Conservation (phyloP, 2,888 invertebrate genomes). For the Dyspetes luteomarginatus region DNA sequence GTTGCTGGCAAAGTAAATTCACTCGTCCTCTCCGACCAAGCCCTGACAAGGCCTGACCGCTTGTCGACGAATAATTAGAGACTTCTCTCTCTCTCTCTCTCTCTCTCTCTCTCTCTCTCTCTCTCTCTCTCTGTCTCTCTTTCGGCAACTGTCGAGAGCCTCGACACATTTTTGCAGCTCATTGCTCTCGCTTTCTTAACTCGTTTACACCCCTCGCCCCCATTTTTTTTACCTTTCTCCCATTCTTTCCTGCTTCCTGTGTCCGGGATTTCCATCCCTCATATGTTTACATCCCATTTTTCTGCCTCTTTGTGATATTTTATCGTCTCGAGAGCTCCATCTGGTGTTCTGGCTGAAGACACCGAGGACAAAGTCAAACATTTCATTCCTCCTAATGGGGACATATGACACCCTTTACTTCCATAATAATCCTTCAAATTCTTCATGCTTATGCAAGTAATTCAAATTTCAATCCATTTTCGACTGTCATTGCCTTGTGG, state of each 20-base stretch:
- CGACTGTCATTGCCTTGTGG: too few species aligned
- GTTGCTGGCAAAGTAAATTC: constrained; percentile 19
- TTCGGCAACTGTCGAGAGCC: neutral
- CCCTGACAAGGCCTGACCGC: constrained; percentile 20
- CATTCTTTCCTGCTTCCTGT: neutral
- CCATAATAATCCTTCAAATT: neutral
- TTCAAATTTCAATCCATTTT: too few species aligned
- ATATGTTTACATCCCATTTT: neutral
- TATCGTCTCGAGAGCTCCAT: neutral
- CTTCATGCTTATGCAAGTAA: too few species aligned
- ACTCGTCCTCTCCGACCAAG: constrained; percentile 1
- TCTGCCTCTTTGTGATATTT: neutral
- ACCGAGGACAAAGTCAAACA: neutral
- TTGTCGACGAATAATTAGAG: constrained; percentile 11
- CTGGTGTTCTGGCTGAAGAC: neutral
- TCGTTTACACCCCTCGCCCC: neutral
- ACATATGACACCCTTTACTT: neutral
- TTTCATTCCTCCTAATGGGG: neutral
- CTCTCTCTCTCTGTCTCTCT: too few species aligned
- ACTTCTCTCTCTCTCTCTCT: constrained; percentile 3
- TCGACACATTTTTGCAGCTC: neutral
- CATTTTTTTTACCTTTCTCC: neutral
- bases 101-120: too few species aligned
- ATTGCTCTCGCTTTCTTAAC: neutral
- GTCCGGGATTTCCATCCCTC: neutral